Evolutionary conservation across 2,888 invertebrate genomes (phyloP), one percentile per base, ranked within the genome.

Genomic region (Myopa testacea): DNA sequence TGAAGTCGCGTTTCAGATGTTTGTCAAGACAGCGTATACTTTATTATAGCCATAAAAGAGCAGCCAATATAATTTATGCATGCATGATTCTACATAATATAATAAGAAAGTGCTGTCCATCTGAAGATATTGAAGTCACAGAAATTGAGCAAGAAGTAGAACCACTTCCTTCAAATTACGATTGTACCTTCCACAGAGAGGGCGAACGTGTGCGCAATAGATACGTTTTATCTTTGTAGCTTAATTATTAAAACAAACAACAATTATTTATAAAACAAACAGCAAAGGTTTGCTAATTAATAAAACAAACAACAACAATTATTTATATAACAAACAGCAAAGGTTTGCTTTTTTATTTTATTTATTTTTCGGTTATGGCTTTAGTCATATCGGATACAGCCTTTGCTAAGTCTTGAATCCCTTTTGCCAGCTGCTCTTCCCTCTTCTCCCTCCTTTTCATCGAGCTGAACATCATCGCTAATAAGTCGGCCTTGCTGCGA

Each of bases 1-100:
- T 79, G n/a, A 78, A 76, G 58, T 58, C 40, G 34, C 37, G 74
- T 19, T 80, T 80, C 60, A 68, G 78, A 52, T 79, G 78, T 67
- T n/a, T 80, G 16, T 45, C 70, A 2, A 74, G 58, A 4, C 76
- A 50, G 55, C 73, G 78, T 34, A 58, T 40, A 19, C 72, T 80
- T 45, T 73, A 78, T 58, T 80, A 80, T 40, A 40, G 45, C n/a
- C 78, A 71, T 16, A 5, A 77, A 58, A 79, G 72, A 26, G 72
- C 72, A 19, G 62, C 76, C 7, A 52, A 70, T 60, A 78, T 80
- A 60, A 45, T 76, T 65, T 78, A 80, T 79, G 67, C 67, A 37
- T 70, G 65, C 62, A 34, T 40, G 34, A 76, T 76, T 60, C 63
- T 77, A n/a, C 80, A 78, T 52, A 78, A 79, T 67, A 75, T 76